Base-by-base conservation (phyloP, 2,888 invertebrate species). In the Allacma fusca region DNA sequence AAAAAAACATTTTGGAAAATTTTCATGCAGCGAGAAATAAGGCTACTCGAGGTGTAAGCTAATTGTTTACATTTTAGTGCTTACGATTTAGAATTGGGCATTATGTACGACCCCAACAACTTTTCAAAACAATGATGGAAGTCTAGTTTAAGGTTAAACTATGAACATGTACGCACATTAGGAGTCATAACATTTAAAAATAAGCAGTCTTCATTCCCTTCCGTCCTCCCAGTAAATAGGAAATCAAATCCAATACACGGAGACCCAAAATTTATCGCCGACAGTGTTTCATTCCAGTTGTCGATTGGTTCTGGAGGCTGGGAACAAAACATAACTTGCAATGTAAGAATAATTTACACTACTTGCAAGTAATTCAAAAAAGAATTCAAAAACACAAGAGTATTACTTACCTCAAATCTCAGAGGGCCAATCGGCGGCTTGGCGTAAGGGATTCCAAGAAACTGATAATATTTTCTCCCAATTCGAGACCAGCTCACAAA, bases 381-480 rank as follows among this genome's bases (percentile, higher is more conserved):
- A 34, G 34, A 34, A 34, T 34, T n/a, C n/a, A 34, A 34, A 34
- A 9, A 50, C 2, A 50, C 4, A 19, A 19, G 4, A 50, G 2
- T 50, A 19, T 50, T 12, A 50, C 16, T 50, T 50, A 50, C 50
- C 50, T 50, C 50, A 50, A 50, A 50, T n/a, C 50, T 50, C 50
- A 5, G 50, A 19, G 50, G 19, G 16, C 50, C 50, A 5, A 50
- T 16, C 2, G 50, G 50, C 16, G 50, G 50, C 16, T 50, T 50
- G 4, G 50, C 50, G 16, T 50, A 50, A 16, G 50, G 50, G 16
- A 50, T 50, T 2, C 50, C 50, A 13, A 5, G 50, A n/a, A 50
- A 50, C 50, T 50, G 50, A 50, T 50, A 50, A 50, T 50, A 50
- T 50, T 50, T 50, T n/a, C 50, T 13, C n/a, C 50, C 50, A 50